Percentiles rank a stretch among this genome's conserved stretches.
Conservation (phyloP, 2,113 vertebrate genomes). For the Cololabis saira region DNA sequence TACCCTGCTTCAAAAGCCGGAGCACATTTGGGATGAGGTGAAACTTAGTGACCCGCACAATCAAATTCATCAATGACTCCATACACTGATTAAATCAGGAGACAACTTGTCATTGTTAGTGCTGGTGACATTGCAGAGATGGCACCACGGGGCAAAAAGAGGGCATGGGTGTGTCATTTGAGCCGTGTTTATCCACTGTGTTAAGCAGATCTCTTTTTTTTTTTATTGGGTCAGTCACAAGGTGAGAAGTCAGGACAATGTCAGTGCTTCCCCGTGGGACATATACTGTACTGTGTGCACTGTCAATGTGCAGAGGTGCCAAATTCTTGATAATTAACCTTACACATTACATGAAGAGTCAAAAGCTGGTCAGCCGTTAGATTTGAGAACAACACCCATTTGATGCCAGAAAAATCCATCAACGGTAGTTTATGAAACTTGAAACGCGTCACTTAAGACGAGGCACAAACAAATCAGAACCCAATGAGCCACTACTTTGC, state of each 20-base stretch:
- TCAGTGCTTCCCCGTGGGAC: conserved; percentile 47
- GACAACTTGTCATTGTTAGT: too few relatives aligned
- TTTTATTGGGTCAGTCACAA: conserved; percentile 54
- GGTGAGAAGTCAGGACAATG: conserved; percentile 59
- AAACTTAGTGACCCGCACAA: conserved; percentile 35
- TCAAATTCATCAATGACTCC: conserved; percentile 34
- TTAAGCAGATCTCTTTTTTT: conserved; percentile 55
- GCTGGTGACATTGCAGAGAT: conserved; percentile 8
- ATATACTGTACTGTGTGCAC: conserved; percentile 17
- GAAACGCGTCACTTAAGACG: too few relatives aligned
- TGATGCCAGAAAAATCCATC: not conserved
- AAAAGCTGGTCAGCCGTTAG: not conserved
- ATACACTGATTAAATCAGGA: not conserved
- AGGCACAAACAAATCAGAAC: not conserved
- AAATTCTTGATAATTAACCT: conserved; percentile 51
- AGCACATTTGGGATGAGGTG: conserved; percentile 46
- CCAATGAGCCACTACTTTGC: conserved; percentile 10
- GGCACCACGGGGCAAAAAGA: conserved; percentile 12
- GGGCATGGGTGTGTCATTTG: conserved; percentile 43
- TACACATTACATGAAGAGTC: not conserved
- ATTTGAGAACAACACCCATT: too few relatives aligned
- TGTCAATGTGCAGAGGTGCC: conserved; percentile 47
- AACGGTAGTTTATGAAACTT: too few relatives aligned
- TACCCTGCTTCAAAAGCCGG: conserved; percentile 40
- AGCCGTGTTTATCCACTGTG: conserved; percentile 44